A percentile compares a stretch with the other conserved stretches of the same genome.
phyloP scores from a whole-genome alignment of 2,797 vertebrate genomes.

The Gouania willdenowi region DNA sequence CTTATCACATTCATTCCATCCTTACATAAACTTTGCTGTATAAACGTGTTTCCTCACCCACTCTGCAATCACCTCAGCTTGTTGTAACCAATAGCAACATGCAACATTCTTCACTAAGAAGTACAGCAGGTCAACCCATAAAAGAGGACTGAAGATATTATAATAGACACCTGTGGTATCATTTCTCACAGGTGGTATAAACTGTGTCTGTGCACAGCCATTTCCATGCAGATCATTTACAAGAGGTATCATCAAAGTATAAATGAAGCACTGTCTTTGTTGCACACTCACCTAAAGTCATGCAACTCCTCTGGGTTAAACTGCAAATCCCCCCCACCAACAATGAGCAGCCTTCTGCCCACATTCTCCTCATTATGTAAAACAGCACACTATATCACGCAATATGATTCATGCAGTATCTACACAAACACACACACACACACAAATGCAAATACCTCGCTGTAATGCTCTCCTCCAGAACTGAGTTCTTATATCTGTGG shows the following conservation, averaged over 20 bases:
- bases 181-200: constrained; percentile 1
- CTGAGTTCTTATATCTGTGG: constrained; percentile 78
- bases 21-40: constrained; percentile 50
- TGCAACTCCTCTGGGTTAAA: constrained; percentile 39
- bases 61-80: constrained; percentile 34
- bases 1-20: no score
- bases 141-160: constrained; percentile 3
- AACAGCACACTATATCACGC: constrained; percentile 44
- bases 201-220: no score
- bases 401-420: constrained; percentile 53
- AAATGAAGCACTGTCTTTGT: no score
- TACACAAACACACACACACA: constrained; percentile 33
- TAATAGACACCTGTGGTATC: constrained; percentile 18
- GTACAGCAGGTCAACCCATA: constrained; percentile 34
- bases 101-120: constrained; percentile 49
- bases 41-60: constrained; percentile 47
- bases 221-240: neutral
- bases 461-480: constrained; percentile 79
- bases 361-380: constrained; percentile 49
- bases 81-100: constrained; percentile 70
- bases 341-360: constrained; percentile 42
- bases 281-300: constrained; percentile 22
- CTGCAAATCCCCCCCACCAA: constrained; percentile 37
- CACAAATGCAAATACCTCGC: constrained; percentile 75
- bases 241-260: neutral